Evolutionary conservation across 2,797 vertebrate species (phyloP).

Genomic region (Parotocinclus haroldoi): DNA sequence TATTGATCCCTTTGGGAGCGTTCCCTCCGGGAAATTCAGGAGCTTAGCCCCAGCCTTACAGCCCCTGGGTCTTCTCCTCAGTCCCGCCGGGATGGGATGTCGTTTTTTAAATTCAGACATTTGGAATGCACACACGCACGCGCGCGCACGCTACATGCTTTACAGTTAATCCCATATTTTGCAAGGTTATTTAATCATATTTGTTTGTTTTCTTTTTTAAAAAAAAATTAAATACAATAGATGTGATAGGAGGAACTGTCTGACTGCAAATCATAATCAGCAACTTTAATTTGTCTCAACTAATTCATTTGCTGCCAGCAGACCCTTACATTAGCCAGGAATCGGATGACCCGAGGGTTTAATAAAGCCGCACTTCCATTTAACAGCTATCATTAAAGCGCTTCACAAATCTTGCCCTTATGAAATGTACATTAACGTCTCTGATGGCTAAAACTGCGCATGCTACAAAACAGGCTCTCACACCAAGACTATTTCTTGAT

Average conservation of each 20-base stretch:
- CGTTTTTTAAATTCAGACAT: no score
- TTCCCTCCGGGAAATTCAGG: no score
- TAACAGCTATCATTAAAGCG: conserved; percentile 7
- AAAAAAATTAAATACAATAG: not conserved
- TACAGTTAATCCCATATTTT: not conserved
- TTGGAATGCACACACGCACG: no score
- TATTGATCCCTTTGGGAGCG: no score
- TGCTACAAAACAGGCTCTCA: not conserved
- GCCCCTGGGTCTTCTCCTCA: no score
- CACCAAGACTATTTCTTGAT: not conserved
- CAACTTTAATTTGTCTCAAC: not conserved
- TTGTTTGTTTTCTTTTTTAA: not conserved
- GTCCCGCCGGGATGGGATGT: no score
- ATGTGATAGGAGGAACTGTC: not conserved
- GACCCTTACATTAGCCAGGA: conserved; percentile 8
- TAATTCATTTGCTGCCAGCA: conserved; percentile 15
- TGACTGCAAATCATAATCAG: not conserved
- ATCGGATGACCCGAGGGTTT: not conserved
- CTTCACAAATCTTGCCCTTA: not conserved
- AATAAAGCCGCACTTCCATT: conserved; percentile 12
- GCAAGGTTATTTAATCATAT: conserved; percentile 2
- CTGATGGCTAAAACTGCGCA: not conserved
- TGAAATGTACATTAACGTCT: not conserved
- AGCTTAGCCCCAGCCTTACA: no score
- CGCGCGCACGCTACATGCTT: no score